Evolutionary conservation across 64 coral and sea anemone genomes (phyloP), one percentile per base, ranked within the genome.

Genomic region (Platygyra sinensis): DNA sequence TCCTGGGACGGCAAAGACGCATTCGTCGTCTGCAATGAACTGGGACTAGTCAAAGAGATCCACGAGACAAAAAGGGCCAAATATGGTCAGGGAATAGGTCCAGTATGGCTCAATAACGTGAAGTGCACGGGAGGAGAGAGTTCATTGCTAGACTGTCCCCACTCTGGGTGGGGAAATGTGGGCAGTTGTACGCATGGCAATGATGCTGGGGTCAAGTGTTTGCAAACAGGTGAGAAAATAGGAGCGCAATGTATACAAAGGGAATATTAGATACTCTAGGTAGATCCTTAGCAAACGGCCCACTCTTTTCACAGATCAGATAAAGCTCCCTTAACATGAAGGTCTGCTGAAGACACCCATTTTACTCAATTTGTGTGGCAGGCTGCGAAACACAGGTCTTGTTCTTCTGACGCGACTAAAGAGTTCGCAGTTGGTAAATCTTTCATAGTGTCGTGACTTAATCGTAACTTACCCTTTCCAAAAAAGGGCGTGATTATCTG

Each of bases 161-260:
- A 93, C 67, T 79, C 85, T 22, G 79, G 87, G 50, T 93, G 83
- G 31, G 91, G 91, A 80, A 82, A 93, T 38, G 57, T 90, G 59
- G 62, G 76, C 11, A 83, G 59, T 14, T 96, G 94, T 76, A 90
- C 94, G 10, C 94, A 96, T 28, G 67, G 52, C 32, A 88, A 96
- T 38, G 94, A 96, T n/a, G 94, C 94, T 29, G 94, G 94, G 6
- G 94, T 93, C 16, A 96, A 96, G 64, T 96, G 94, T 86, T 55
- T 96, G 25, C 63, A 95, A 49, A 91, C 89, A 54, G 93, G 93
- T 95, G 30, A 46, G 69, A 17, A 46, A 30, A 13, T 57, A 79
- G 31, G 9, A 59, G 74, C 25, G 67, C 31, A 74, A 72, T 52
- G 50, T 49, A 39, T 87, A 12, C 49, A 22, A 31, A 72, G 0